Evolutionary conservation across 2,113 vertebrate species (phyloP).

Genomic region (Mesocricetus auratus): DNA sequence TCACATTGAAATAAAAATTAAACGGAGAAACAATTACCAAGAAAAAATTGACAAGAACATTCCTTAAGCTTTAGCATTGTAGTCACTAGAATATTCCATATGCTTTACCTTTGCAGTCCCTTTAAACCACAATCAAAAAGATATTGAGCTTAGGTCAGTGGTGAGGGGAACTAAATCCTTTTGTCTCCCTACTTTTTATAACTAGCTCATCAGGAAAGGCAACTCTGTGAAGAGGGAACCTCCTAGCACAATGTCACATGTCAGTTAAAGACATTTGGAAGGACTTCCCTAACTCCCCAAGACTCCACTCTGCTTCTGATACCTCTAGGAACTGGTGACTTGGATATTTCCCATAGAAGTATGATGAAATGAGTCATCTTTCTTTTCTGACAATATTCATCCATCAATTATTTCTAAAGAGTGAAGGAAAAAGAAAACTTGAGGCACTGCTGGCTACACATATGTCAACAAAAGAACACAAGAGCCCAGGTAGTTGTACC

Average conservation of each 20-base stretch:
- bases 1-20: not conserved
- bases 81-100: not conserved
- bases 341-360: not conserved
- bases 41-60: not conserved
- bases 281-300: not conserved
- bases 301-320: not conserved
- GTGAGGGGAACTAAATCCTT: not conserved
- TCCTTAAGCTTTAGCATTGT: not conserved
- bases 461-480: not conserved
- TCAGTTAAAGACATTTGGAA: not conserved
- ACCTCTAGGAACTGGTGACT: not conserved
- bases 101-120: not conserved
- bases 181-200: not conserved
- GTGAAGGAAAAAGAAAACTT: not conserved
- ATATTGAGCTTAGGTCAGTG: not conserved
- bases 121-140: not conserved
- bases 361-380: not conserved
- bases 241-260: not conserved
- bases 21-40: not conserved
- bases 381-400: not conserved
- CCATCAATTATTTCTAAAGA: conserved; percentile 10
- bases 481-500: not conserved
- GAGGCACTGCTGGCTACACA: not conserved
- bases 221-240: not conserved
- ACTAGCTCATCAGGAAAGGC: conserved; percentile 28